Evolutionary conservation across 2,113 vertebrate species (phyloP), one percentile per base, ranked within the genome.

Genomic region (Saguinus imperator): DNA sequence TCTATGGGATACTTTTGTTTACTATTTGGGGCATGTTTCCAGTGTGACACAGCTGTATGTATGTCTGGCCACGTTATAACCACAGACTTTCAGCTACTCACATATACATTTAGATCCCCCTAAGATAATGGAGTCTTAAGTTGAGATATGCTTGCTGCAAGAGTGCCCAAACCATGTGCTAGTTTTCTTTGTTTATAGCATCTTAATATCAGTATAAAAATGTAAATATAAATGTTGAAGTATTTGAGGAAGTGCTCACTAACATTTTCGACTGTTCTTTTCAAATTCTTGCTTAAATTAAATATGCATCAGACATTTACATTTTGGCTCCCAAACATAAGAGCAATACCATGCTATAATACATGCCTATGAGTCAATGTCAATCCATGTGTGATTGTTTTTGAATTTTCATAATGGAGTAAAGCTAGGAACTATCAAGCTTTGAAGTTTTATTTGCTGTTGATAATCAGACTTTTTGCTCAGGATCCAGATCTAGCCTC

Each of bases 81-180:
- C 14, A 68, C 2, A 43, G 1, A 2, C 1, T 72, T 88, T 57
- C 2, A 77, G 43, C 8, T 58, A 64, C 20, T 48, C 43, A 55
- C 57, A 45, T 16, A 70, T 85, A 3, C 29, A 58, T 1, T 48
- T 77, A 52, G 23, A n/a, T 87, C 1, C 73, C n/a, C 25, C 0
- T 3, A 4, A 6, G n/a, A 2, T 80, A 70, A 68, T 27, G 2
- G 6, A 72, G 8, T 81, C 8, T 64, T 55, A 73, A 85, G 87
- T 7, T 25, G 12, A 81, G 73, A n/a, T 1, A 21, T n/a, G 1
- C n/a, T 40, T n/a, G 1, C n/a, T 40, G 0, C 10, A 79, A 40
- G 37, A 57, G 2, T 57, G 21, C 3, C n/a, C 1, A 68, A n/a
- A 2, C 0, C 5, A 55, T 88, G 9, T 52, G 1, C 6, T 27